A percentile compares a stretch with the other conserved stretches of the same genome.
phyloP scores from a whole-genome alignment of 2,888 invertebrate species.

The Diabrotica balteata region DNA sequence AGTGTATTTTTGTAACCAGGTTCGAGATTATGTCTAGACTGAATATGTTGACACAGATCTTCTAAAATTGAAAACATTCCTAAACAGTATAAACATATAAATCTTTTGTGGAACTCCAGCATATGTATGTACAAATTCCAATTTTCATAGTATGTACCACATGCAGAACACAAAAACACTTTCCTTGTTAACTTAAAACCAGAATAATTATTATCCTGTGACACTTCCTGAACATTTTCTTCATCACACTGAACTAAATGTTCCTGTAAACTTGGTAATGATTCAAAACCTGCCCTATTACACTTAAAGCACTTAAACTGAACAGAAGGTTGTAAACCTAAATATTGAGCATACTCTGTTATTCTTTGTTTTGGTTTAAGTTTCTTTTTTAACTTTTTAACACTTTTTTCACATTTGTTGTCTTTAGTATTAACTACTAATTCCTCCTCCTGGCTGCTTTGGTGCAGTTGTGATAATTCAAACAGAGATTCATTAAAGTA shows the following conservation, averaged over 20 bases:
- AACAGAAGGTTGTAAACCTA: conserved; percentile 74
- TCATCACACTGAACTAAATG: conserved; percentile 70
- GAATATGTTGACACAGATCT: conserved; percentile 78
- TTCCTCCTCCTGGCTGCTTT: conserved; percentile 37
- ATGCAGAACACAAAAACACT: conserved; percentile 82
- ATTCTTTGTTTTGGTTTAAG: conserved; percentile 52
- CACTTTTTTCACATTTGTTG: conserved; percentile 26
- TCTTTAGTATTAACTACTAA: conserved; percentile 22
- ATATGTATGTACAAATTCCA: conserved; percentile 88
- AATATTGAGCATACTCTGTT: conserved; percentile 73
- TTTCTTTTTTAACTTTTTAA: conserved; percentile 35
- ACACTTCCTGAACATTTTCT: conserved; percentile 41
- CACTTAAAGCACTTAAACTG: conserved; percentile 80
- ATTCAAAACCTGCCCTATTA: conserved; percentile 71
- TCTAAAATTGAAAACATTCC: conserved; percentile 84
- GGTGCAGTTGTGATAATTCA: conserved; percentile 54
- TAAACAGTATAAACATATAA: conserved; percentile 83
- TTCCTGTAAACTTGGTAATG: conserved; percentile 71
- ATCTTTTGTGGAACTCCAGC: conserved; percentile 81
- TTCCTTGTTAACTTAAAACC: conserved; percentile 75
- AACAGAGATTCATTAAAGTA: conserved; percentile 58
- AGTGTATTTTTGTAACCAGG: conserved; percentile 73
- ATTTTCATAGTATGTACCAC: conserved; percentile 84
- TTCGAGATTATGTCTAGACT: conserved; percentile 78
- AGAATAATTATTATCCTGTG: conserved; percentile 59